phyloP scores from a whole-genome alignment of 2,888 invertebrate species.

The Phlogophora meticulosa region DNA sequence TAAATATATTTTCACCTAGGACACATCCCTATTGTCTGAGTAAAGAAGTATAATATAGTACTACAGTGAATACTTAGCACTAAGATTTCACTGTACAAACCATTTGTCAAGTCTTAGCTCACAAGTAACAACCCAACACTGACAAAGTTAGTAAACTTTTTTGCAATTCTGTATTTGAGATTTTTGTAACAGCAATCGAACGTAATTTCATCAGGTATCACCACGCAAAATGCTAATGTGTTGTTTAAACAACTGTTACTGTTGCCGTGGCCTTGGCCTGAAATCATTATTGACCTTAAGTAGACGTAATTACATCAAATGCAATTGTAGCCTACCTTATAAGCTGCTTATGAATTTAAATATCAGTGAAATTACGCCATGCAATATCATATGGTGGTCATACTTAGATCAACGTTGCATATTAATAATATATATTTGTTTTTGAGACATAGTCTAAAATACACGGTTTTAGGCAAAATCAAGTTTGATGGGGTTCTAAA shows the following conservation, averaged over 20 bases:
- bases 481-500: conserved; percentile 40
- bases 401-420: too few relatives aligned
- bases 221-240: conserved; percentile 67
- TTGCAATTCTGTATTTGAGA: conserved; percentile 38
- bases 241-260: conserved; percentile 72
- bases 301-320: conserved; percentile 59
- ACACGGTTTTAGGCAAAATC: conserved; percentile 7
- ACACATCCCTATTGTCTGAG: too few relatives aligned
- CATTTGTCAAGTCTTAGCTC: conserved; percentile 22
- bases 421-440: background rate
- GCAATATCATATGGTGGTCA: too few relatives aligned
- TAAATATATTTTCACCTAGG: too few relatives aligned
- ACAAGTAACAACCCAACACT: conserved; percentile 15
- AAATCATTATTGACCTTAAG: conserved; percentile 69
- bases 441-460: background rate
- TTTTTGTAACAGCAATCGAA: conserved; percentile 41
- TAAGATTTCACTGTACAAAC: conserved; percentile 32
- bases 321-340: conserved; percentile 30
- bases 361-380: conserved; percentile 3
- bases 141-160: conserved; percentile 27
- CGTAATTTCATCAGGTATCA: conserved; percentile 55
- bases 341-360: conserved; percentile 27
- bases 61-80: background rate
- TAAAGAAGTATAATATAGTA: background rate
- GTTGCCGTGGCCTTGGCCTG: conserved; percentile 73